A percentile compares a stretch with the other conserved stretches of the same genome.
phyloP scores from a whole-genome alignment of 2,797 vertebrate species.

The Phoxinus dragarum region DNA sequence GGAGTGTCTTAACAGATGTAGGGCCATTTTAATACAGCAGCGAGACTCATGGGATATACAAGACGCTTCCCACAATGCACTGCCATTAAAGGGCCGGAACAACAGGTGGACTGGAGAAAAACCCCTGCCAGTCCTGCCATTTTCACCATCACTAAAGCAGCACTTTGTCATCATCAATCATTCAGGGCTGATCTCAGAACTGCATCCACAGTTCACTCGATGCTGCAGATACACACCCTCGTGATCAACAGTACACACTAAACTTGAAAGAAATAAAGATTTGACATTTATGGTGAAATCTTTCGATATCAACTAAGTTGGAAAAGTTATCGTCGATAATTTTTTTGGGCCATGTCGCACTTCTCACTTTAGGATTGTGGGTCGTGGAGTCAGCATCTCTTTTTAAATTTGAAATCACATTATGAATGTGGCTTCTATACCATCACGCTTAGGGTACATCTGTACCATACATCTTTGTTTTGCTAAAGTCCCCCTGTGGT shows the following conservation, averaged over 20 bases:
- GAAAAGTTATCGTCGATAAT: not conserved
- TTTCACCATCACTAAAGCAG: not conserved
- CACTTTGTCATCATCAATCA: constrained; percentile 45
- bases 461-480: not conserved
- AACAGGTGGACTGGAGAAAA: not conserved
- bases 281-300: not conserved
- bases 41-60: not conserved
- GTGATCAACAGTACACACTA: not conserved
- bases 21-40: not conserved
- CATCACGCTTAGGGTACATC: not conserved
- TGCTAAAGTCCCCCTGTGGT: no score
- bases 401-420: not conserved
- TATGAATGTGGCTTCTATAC: not conserved
- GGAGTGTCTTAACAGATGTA: not conserved
- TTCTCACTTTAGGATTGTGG: not conserved
- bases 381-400: not conserved
- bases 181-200: constrained; percentile 34
- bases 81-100: not conserved
- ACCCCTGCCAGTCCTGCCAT: not conserved
- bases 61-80: constrained; percentile 11
- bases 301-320: no score
- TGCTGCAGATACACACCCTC: not conserved
- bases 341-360: not conserved
- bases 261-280: not conserved
- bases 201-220: not conserved